These are phyloP conservation scores for Pseudococcus viburni DNA, from an alignment of 2,888 invertebrate genomes.

Conservation along the genomic window DNA sequence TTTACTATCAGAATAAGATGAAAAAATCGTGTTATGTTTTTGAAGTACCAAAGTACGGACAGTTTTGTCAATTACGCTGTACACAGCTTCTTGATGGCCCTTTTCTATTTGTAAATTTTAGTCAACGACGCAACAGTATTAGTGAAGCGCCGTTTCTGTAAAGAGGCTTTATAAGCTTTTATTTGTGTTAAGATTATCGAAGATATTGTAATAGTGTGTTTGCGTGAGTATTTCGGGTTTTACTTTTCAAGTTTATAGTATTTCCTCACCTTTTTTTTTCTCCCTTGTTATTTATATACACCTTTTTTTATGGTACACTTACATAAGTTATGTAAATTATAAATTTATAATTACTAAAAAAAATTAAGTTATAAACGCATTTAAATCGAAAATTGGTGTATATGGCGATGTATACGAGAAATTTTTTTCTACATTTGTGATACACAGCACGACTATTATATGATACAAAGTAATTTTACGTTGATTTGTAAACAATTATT, in stretches of 20 bases:
- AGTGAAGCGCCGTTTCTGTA: not conserved
- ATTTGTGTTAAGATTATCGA: slow-evolving; percentile 21
- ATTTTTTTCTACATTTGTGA: slow-evolving; percentile 12
- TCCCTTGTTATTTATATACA: not conserved
- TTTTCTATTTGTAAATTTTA: not conserved
- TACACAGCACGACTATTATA: slow-evolving; percentile 24
- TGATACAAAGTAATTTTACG: not conserved
- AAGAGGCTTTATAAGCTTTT: not conserved
- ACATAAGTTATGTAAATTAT: not conserved
- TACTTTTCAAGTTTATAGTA: slow-evolving; percentile 38
- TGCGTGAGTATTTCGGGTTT: slow-evolving; percentile 44
- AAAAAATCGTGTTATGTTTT: not conserved
- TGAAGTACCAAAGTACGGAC: not conserved
- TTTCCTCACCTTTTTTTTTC: not conserved
- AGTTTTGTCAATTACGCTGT: slow-evolving; percentile 31
- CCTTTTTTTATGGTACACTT: not conserved
- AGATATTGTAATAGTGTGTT: slow-evolving; percentile 23
- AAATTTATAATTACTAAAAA: not conserved
- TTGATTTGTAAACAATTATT: not conserved
- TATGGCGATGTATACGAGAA: not conserved
- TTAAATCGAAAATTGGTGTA: not conserved
- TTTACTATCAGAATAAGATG: slow-evolving; percentile 58
- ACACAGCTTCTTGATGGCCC: not conserved
- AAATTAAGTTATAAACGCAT: not conserved
- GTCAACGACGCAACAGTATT: slow-evolving; percentile 1